A percentile compares a stretch with the other conserved stretches of the same genome.
These are phyloP conservation scores for Protomyctophum bolini DNA, from an alignment of 2,113 vertebrate species.

Conservation along the genomic window DNA sequence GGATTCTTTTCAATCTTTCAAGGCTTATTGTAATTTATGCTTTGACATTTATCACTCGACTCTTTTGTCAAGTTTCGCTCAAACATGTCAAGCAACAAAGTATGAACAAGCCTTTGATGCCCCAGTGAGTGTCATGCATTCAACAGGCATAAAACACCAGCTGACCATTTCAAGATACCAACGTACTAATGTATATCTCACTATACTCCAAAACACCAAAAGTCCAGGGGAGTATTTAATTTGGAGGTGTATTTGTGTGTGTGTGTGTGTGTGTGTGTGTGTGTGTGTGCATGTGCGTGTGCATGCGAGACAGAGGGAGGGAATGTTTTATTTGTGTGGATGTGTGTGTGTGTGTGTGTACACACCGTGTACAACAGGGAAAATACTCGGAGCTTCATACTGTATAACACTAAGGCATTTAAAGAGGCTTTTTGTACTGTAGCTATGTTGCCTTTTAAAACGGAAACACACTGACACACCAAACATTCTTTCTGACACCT, in stretches of 20 bases:
- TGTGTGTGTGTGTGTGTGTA: conserved; percentile 12
- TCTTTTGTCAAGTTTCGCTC: no score
- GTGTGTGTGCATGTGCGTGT: not conserved
- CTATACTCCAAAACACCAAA: conserved; percentile 56
- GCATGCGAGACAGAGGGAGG: conserved; percentile 9
- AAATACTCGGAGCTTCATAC: conserved; percentile 44
- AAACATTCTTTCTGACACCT: conserved; percentile 74
- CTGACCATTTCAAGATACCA: conserved; percentile 42
- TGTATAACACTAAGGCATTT: conserved; percentile 76
- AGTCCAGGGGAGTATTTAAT: conserved; percentile 24
- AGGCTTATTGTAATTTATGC: conserved; percentile 12
- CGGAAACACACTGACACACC: conserved; percentile 66
- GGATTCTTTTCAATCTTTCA: conserved; percentile 6
- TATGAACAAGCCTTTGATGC: not conserved
- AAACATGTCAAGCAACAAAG: no score
- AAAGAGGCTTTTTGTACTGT: conserved; percentile 67
- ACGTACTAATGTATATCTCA: conserved; percentile 54
- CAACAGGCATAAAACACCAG: conserved; percentile 52
- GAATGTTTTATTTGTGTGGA: conserved; percentile 35
- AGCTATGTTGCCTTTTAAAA: conserved; percentile 62
- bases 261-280: no score
- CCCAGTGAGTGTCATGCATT: conserved; percentile 44
- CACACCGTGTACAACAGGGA: conserved; percentile 15
- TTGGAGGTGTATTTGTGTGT: not conserved
- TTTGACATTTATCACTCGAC: no score